Base-by-base conservation (phyloP, 2,113 vertebrate genomes). In the Pongo pygmaeus region DNA sequence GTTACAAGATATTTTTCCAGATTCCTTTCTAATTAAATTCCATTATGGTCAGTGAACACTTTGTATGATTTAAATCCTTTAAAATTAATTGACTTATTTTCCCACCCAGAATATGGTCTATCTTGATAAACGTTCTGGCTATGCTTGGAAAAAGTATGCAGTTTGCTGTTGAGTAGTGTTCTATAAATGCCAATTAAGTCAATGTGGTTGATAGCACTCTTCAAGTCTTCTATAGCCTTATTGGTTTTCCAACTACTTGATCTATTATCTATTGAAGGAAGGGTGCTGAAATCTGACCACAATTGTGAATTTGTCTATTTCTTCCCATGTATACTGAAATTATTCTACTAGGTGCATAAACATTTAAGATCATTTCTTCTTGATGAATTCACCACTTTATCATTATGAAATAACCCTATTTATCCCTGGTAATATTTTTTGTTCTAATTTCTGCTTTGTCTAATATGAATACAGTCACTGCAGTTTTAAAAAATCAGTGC, bases 81-180 rank as follows among this genome's bases (percentile, higher is more conserved):
- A 74, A 64, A 94, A 89, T 61, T 81, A 85, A 91, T 48, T 96
- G 38, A 59, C 12, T 97, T 90, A 16, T 84, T 83, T 91, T 52
- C 52, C 84, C 83, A 78, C 50, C 30, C 67, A 95, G 67, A 87
- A 75, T 27, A 70, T 67, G 18, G 4, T 94, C 89, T 69, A 86
- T 57, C 35, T 70, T 86, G 23, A 46, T 64, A 70, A 89, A 74
- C 48, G 5, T 20, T 70, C 55, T 87, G 8, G 69, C 25, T 7
- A 11, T 17, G 67, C 57, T 90, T 81, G 57, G 40, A 86, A 91
- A 94, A 38, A 89, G 91, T 74, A 32, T 64, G 18, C 35, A 35
- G 55, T 72, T 35, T 70, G 25, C 38, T 92, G 38, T 70, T 84
- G 30, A 67, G 94, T 74, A 86, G 11, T 32, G 6, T 59, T 87